Base-by-base conservation (phyloP, 2,113 vertebrate genomes). In the Diphyllodes magnificus region DNA sequence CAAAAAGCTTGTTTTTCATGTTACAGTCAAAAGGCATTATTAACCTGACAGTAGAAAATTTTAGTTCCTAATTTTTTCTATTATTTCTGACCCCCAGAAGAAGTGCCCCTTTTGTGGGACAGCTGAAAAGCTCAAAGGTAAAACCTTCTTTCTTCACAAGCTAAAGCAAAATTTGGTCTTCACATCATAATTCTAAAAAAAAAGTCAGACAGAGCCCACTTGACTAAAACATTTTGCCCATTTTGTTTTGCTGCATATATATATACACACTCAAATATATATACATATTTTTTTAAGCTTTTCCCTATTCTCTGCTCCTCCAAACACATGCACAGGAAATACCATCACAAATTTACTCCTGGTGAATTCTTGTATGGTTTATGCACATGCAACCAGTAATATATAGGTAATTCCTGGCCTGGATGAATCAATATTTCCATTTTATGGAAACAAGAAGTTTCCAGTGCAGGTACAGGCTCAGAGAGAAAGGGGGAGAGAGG, bases 231-330 rank as follows among this genome's bases (percentile, higher is more conserved):
- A 30, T 42, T 57, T 64, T 53, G 2, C 9, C 4, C 11, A 13
- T 64, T 79, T 70, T 3, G 0, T 59, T 79, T 86, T 56, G 6
- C 4, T 45, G 9, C 28, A 33, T 9, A 12, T 3, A 39, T 9
- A 42, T 3, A 25, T 9, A 11, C 2, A n/a, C 3, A 42, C 13
- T 12, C 4, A 24, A 2, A 3, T 6, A 7, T 5, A 14, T 35
- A 7, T 59, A 25, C 7, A 14, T 44, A 4, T 31, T 23, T 23
- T 57, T 57, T 35, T n/a, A 31, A 31, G 7, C 11, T 64, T 92
- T 50, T 61, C 22, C 21, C 44, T 31, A 27, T 49, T 87, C 15
- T 15, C 6, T 79, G 7, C 40, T 82, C 35, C 19, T 75, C 23
- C 42, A 63, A 59, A 71, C 4, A 45, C 8, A 35, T 14, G 6